Conservation (phyloP, 1,140 invertebrate species). For the Drepana arcuata region DNA sequence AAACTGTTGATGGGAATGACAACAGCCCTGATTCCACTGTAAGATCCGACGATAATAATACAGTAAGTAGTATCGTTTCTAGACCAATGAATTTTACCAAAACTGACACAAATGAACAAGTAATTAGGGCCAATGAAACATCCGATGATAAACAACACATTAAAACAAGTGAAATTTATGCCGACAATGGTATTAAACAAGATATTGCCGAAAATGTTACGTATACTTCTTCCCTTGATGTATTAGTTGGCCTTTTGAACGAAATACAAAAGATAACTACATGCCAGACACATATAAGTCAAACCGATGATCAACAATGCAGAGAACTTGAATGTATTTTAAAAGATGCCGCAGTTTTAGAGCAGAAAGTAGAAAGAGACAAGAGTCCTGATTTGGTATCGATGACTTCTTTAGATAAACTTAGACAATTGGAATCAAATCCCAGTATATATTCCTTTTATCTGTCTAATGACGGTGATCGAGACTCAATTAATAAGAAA, state of each 20-base stretch:
- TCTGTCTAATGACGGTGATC: constrained; percentile 16
- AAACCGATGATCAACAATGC: constrained; percentile 6
- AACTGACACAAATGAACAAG: too few relatives aligned
- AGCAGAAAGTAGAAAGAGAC: constrained; percentile 6
- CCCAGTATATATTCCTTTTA: constrained; percentile 25
- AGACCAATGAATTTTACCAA: too few relatives aligned
- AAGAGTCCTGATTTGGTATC: constrained; percentile 17
- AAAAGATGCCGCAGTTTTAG: constrained; percentile 18
- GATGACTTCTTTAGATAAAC: constrained; percentile 22
- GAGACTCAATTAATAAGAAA: constrained; percentile 4
- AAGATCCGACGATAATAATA: too few relatives aligned
- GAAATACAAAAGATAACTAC: constrained; percentile 55
- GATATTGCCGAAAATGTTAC: too few relatives aligned
- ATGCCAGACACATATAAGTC: constrained; percentile 24
- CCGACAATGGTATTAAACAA: too few relatives aligned
- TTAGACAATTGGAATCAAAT: constrained; percentile 22
- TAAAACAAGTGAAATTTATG: too few relatives aligned
- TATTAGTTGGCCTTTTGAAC: constrained; percentile 49
- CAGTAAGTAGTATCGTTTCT: too few relatives aligned
- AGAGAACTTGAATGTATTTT: constrained; percentile 30
- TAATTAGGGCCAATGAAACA: too few relatives aligned
- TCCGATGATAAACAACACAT: too few relatives aligned
- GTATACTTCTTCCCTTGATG: constrained; percentile 47
- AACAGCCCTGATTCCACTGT: too few relatives aligned
- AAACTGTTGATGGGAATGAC: too few relatives aligned